phyloP scores from a whole-genome alignment of 2,888 invertebrate genomes.

The Drosophila kuntzei region DNA sequence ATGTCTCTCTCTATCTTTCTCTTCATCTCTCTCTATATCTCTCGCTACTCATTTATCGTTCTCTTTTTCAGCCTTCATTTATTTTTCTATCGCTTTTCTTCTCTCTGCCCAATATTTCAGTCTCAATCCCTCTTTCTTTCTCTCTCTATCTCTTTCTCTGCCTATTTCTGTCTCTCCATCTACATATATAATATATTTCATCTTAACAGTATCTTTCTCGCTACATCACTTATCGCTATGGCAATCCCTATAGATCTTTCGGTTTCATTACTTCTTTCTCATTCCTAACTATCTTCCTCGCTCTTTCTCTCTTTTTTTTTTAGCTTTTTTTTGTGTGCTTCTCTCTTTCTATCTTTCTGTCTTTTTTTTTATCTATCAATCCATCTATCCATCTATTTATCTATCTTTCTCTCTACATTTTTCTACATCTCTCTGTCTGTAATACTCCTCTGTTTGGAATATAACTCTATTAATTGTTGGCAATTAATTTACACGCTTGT shows the following conservation, averaged over 20 bases:
- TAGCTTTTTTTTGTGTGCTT: background rate
- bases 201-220: too few species aligned
- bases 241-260: too few species aligned
- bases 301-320: background rate
- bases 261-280: too few species aligned
- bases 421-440: background rate
- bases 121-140: background rate
- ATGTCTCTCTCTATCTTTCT: background rate
- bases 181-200: too few species aligned
- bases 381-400: background rate
- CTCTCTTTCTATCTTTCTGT: background rate
- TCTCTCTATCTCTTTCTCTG: background rate
- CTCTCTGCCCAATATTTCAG: background rate
- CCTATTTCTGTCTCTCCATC: background rate
- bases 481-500: conserved; percentile 79
- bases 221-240: too few species aligned
- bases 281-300: background rate
- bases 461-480: conserved; percentile 60
- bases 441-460: too few species aligned
- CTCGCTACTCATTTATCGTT: too few species aligned
- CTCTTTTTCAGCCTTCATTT: too few species aligned
- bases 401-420: background rate
- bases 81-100: too few species aligned
- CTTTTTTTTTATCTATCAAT: background rate
- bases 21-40: background rate